Evolutionary conservation across 2,113 vertebrate genomes (phyloP), one percentile per base, ranked within the genome.

Genomic region (Lethenteron camtschaticum): DNA sequence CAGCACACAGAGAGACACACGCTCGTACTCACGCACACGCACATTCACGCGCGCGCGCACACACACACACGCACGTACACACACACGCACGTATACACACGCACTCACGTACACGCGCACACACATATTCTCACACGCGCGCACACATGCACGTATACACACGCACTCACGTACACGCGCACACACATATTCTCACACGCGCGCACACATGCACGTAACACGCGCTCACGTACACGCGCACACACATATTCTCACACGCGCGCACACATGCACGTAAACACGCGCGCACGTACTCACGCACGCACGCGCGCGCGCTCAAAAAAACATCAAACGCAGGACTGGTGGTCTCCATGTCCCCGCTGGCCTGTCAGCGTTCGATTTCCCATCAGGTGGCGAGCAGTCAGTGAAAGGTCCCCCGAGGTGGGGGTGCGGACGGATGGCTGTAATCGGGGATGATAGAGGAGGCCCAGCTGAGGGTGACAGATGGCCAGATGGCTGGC

Each of bases 401-500:
- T 41, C 41, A 41, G 41, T 41, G 41, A 41, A 41, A 41, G 41
- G 41, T 41, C 41, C 41, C 41, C 41, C 41, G 41, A 41, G 63
- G 9, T 66, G 9, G 63, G 63, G 63, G 63, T 66, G n/a, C 63
- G 10, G 63, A 66, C 24, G 63, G 24, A 66, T 66, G n/a, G 63
- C 63, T 11, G 63, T 24, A 16, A 9, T 66, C 63, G n/a, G 10
- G 63, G 63, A n/a, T 66, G 63, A 66, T 66, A 24, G 63, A 66
- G 63, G 41, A 66, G 63, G n/a, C n/a, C n/a, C n/a, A 24, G 63
- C 63, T 16, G 63, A 24, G n/a, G 24, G 8, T 66, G 63, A 66
- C 63, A 66, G 63, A 66, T 66, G 63, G 63, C 24, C 63, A 24
- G 63, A 66, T 66, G n/a, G 63, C 24, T 66, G 63, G 63, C 63